Percentiles rank a stretch among this genome's conserved stretches.
Conservation (phyloP, 2,888 invertebrate genomes). For the Schizotus pectinicornis region DNA sequence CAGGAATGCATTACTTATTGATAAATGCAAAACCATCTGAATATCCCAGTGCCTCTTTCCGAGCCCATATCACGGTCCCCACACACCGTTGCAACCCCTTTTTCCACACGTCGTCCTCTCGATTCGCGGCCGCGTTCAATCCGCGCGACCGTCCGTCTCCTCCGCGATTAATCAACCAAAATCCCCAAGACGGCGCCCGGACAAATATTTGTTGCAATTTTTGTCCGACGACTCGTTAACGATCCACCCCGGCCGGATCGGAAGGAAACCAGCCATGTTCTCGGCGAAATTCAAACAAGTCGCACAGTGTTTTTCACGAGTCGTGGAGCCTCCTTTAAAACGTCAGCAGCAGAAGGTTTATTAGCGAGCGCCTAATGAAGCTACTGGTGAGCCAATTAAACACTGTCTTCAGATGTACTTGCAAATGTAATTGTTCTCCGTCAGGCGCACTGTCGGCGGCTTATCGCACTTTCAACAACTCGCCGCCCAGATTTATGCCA, state of each 20-base stretch:
- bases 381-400: slow-evolving; percentile 36
- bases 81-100: too few relatives aligned
- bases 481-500: slow-evolving; percentile 32
- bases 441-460: slow-evolving; percentile 27
- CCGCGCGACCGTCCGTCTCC: too few relatives aligned
- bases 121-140: too few relatives aligned
- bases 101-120: too few relatives aligned
- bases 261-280: too few relatives aligned
- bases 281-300: background rate
- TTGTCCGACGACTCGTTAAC: too few relatives aligned
- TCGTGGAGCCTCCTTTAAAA: slow-evolving; percentile 15
- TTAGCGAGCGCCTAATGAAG: slow-evolving; percentile 34
- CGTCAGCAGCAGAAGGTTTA: slow-evolving; percentile 33
- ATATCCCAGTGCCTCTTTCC: slow-evolving; percentile 31
- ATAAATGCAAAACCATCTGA: slow-evolving; percentile 40
- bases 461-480: slow-evolving; percentile 36
- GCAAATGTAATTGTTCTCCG: slow-evolving; percentile 28
- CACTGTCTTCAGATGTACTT: slow-evolving; percentile 33
- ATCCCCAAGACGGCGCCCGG: too few relatives aligned
- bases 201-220: too few relatives aligned
- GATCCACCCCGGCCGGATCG: too few relatives aligned
- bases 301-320: background rate
- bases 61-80: background rate
- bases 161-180: too few relatives aligned
- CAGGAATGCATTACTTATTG: slow-evolving; percentile 41